Percentiles rank a stretch among this genome's conserved stretches.
phyloP scores from a whole-genome alignment of 2,113 vertebrate genomes.

The Gorsachius goisagi region DNA sequence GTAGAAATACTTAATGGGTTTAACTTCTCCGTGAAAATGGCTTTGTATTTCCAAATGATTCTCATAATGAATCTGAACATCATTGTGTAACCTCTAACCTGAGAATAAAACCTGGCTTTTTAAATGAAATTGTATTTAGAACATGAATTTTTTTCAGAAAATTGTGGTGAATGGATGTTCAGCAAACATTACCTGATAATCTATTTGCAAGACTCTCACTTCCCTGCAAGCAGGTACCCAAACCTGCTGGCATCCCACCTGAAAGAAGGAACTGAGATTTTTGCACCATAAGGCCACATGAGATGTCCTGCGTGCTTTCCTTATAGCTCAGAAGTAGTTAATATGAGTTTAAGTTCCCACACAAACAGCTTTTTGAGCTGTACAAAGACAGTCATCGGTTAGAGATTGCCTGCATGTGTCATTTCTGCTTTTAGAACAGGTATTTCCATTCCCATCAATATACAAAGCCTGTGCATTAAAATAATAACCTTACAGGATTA shows the following conservation, averaged over 20 bases:
- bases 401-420: not conserved
- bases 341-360: not conserved
- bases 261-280: not conserved
- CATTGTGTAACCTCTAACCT: not conserved
- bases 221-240: not conserved
- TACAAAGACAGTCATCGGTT: not conserved
- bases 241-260: not conserved
- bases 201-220: not conserved
- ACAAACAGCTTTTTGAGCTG: not conserved
- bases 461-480: not conserved
- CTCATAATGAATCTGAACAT: not conserved
- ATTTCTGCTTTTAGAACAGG: not conserved
- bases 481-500: not conserved
- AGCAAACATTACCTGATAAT: not conserved
- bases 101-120: slow-evolving; percentile 22
- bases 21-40: not conserved
- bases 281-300: not conserved
- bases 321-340: not conserved
- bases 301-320: not conserved
- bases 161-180: not conserved
- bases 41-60: not conserved
- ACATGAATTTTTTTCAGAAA: not conserved
- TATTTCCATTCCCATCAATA: not conserved
- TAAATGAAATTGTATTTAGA: not conserved
- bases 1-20: not conserved